phyloP scores from a whole-genome alignment of 2,113 vertebrate genomes.

The Mohoua ochrocephala region DNA sequence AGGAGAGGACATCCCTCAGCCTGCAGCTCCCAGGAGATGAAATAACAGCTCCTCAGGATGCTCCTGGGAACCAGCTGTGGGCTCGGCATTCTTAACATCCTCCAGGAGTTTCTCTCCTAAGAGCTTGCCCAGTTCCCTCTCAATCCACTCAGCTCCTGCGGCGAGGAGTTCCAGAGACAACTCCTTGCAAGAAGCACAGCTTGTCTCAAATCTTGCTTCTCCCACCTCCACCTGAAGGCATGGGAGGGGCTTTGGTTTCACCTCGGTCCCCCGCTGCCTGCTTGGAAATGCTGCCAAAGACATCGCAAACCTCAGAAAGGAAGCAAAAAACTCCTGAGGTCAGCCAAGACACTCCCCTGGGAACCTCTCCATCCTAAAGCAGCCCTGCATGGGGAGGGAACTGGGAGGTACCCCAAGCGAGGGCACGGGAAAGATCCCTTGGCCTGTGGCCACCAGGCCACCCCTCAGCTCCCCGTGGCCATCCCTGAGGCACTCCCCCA shows the following conservation, averaged over 20 bases:
- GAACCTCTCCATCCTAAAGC: background rate
- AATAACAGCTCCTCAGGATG: background rate
- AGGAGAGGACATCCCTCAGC: background rate
- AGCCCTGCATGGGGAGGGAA: background rate
- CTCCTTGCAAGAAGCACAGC: background rate
- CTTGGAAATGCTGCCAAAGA: background rate
- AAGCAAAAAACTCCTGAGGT: background rate
- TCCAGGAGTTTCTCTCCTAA: background rate
- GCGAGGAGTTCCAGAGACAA: background rate
- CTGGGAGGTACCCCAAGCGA: accelerated
- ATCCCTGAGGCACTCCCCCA: accelerated
- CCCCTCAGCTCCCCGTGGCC: background rate
- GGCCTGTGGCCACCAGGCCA: background rate
- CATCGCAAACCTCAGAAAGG: background rate
- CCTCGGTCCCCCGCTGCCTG: background rate
- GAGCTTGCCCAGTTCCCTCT: background rate
- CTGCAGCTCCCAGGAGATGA: background rate
- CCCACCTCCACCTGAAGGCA: background rate
- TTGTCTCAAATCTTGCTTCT: background rate
- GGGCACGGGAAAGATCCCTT: background rate
- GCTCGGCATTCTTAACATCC: background rate
- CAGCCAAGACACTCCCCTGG: background rate
- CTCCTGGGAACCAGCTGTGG: background rate
- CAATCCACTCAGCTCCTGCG: background rate
- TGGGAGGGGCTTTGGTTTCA: background rate